Conservation (phyloP, 2,797 vertebrate genomes). For the Hoplostethus mediterraneus region DNA sequence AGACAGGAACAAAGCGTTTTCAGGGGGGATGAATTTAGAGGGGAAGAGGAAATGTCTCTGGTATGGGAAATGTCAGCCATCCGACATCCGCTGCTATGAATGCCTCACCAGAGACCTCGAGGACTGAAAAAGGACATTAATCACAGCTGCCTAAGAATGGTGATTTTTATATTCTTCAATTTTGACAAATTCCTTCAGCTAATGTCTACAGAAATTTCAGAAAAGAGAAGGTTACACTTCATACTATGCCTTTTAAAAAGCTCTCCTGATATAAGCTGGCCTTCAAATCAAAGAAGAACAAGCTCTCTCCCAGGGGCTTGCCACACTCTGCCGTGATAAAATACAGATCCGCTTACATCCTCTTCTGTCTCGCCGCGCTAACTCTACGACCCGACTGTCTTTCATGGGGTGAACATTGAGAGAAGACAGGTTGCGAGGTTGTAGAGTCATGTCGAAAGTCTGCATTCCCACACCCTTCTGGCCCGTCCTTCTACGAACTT, state of each 20-base stretch:
- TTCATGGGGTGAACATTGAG: constrained; percentile 68
- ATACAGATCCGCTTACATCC: constrained; percentile 73
- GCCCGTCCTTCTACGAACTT: constrained; percentile 25
- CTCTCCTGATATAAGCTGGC: constrained; percentile 13
- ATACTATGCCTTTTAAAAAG: constrained; percentile 1
- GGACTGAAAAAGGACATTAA: constrained; percentile 41
- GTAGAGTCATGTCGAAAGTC: constrained; percentile 51
- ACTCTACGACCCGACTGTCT: constrained; percentile 45
- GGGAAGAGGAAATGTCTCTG: constrained; percentile 57
- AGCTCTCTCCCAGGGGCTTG: constrained; percentile 47
- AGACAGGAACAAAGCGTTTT: constrained; percentile 58
- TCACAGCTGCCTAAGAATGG: constrained; percentile 16
- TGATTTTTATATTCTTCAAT: constrained; percentile 12
- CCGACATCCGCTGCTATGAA: constrained; percentile 49
- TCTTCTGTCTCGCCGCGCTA: constrained; percentile 55
- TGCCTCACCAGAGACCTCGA: not conserved
- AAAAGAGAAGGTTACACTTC: constrained; percentile 16
- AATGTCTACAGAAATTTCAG: not conserved
- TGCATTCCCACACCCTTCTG: constrained; percentile 74
- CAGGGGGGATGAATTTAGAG: constrained; percentile 42
- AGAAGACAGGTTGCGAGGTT: constrained; percentile 74
- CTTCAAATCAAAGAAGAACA: constrained; percentile 46
- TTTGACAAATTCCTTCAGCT: not conserved
- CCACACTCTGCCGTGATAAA: constrained; percentile 62
- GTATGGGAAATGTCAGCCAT: constrained; percentile 70